Conservation (phyloP, 2,113 vertebrate genomes). For the Crypturellus undulatus region DNA sequence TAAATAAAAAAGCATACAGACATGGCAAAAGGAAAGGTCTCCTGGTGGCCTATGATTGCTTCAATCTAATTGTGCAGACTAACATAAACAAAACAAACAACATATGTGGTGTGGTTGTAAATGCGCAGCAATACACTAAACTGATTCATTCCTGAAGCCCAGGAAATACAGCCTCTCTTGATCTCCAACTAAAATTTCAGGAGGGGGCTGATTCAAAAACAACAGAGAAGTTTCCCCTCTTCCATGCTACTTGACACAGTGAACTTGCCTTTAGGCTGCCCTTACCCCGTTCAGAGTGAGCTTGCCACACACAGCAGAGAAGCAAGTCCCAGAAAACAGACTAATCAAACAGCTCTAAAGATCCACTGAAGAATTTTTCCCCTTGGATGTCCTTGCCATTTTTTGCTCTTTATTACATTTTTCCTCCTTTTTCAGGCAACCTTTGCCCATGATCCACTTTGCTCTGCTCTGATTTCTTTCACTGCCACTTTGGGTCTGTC, state of each 20-base stretch:
- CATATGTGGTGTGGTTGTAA: neutral
- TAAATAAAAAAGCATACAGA: neutral
- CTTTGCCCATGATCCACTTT: neutral
- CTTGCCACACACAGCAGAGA: neutral
- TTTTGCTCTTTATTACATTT: neutral
- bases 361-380: neutral
- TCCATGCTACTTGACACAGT: neutral
- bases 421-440: neutral
- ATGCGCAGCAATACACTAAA: neutral
- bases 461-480: conserved; percentile 18
- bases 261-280: neutral
- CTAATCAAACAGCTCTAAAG: neutral
- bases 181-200: neutral
- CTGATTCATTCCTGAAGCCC: neutral
- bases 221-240: neutral
- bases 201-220: neutral
- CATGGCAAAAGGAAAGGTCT: neutral
- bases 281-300: neutral
- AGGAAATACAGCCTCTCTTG: neutral
- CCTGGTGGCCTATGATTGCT: neutral
- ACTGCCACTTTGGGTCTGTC: conserved; percentile 46
- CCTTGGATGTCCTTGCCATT: neutral
- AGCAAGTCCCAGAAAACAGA: neutral
- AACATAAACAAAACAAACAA: neutral
- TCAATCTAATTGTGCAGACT: neutral